A percentile compares a stretch with the other conserved stretches of the same genome.
Conservation (phyloP, 2,888 invertebrate genomes). For the Celastrina argiolus region DNA sequence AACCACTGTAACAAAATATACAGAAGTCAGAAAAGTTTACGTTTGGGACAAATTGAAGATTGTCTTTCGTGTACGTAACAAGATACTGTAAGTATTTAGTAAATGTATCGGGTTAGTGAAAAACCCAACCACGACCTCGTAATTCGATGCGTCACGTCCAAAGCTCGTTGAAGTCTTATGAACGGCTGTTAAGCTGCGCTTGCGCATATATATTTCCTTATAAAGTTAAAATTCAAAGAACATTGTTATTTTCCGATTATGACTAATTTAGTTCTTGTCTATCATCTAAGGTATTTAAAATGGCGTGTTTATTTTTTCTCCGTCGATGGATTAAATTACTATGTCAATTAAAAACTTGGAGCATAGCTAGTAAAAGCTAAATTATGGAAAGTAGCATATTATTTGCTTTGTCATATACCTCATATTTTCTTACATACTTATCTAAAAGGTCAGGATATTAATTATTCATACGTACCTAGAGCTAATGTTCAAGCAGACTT, state of each 20-base stretch:
- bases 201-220: background rate
- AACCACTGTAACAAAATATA: background rate
- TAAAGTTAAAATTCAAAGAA: conserved; percentile 1
- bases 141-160: conserved; percentile 31
- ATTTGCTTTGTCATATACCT: no score
- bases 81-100: conserved; percentile 1
- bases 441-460: no score
- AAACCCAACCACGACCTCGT: background rate
- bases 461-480: no score
- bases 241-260: conserved; percentile 19
- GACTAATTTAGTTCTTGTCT: conserved; percentile 4
- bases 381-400: no score
- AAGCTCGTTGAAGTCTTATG: conserved; percentile 38
- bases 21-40: background rate
- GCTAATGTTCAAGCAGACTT: no score
- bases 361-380: no score
- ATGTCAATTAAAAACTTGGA: no score
- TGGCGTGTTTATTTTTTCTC: no score
- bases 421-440: no score
- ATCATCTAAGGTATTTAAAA: no score
- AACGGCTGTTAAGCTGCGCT: conserved; percentile 30
- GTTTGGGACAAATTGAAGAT: background rate
- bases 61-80: background rate
- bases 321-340: no score
- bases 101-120: background rate